Conservation (phyloP, 2,797 vertebrate genomes). For the Brachyalestes nurse region DNA sequence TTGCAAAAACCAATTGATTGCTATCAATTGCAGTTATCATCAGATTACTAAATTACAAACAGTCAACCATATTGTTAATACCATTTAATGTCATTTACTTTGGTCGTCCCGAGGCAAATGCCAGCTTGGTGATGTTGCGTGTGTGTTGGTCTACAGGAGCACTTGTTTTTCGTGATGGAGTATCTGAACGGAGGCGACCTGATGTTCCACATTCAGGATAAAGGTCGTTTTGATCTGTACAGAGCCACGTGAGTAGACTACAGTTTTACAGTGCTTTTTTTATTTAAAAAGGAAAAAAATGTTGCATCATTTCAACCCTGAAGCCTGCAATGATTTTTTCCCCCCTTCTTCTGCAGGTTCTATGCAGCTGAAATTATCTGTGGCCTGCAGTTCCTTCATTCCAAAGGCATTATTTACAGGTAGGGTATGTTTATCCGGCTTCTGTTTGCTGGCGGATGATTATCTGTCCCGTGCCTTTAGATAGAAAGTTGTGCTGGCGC, state of each 20-base stretch:
- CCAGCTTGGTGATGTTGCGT: too few species aligned
- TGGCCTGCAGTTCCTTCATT: conserved; percentile 94
- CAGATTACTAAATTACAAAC: too few species aligned
- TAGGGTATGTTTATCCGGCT: conserved; percentile 60
- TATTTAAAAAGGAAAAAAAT: not conserved
- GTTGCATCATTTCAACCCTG: not conserved
- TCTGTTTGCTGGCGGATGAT: not conserved
- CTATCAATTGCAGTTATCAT: too few species aligned
- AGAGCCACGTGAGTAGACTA: conserved; percentile 86
- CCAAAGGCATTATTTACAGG: conserved; percentile 96
- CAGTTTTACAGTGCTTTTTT: not conserved
- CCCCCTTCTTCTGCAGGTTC: conserved; percentile 80
- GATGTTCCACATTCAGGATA: conserved; percentile 99
- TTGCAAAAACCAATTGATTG: too few species aligned
- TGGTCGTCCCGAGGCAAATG: too few species aligned
- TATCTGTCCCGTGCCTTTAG: not conserved
- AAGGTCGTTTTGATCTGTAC: conserved; percentile 92
- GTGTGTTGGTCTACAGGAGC: conserved; percentile 80
- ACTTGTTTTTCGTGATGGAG: conserved; percentile 99
- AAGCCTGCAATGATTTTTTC: not conserved
- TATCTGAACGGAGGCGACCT: conserved; percentile 97
- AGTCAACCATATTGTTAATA: too few species aligned
- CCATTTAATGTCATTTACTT: too few species aligned
- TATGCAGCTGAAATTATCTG: conserved; percentile 92
- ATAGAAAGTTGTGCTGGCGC: not conserved